Base-by-base conservation (phyloP, 2,797 vertebrate genomes). In the Karalla daura region DNA sequence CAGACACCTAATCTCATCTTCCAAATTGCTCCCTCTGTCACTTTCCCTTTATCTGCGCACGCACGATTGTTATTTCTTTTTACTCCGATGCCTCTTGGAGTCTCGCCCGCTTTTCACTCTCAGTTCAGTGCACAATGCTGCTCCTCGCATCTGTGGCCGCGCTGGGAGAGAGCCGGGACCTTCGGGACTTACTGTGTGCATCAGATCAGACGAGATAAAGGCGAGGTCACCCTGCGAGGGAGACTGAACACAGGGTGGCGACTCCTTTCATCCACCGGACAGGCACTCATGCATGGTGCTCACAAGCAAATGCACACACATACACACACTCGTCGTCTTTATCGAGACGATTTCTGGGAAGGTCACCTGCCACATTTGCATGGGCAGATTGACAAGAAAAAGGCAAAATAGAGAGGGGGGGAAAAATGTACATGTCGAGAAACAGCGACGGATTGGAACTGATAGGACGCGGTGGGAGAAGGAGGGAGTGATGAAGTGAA, bases 221-320 rank as follows among this genome's bases (percentile, higher is more conserved):
- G 76, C 59, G 86, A 89, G 87, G 86, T 91, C 76, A 82, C 75
- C 30, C 78, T 51, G 77, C 5, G 30, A 82, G 77, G 63, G 65
- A 71, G 85, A 61, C 50, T 69, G 75, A 85, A 86, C 79, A 86
- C 79, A 87, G 71, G 54, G 73, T 40, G 74, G 72, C 73, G 50
- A 32, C 52, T 58, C 61, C 83, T 88, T 89, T 92, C 70, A 89
- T 90, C 87, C 70, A 63, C 33, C 49, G 65, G 78, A 35, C 54
- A 71, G 23, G 40, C 81, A 45, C 67, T 81, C 64, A 51, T 56
- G 74, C 81, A 70, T 44, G 58, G 74, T 60, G 69, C 59, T 30
- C 70, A 71, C 64, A 79, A 66, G n/a, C n/a, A n/a, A n/a, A n/a
- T n/a, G n/a, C n/a, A 86, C 4, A 77, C 58, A 60, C 74, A 67